phyloP scores from a whole-genome alignment of 2,888 invertebrate species.

The Disparrhopalites patrizii region DNA sequence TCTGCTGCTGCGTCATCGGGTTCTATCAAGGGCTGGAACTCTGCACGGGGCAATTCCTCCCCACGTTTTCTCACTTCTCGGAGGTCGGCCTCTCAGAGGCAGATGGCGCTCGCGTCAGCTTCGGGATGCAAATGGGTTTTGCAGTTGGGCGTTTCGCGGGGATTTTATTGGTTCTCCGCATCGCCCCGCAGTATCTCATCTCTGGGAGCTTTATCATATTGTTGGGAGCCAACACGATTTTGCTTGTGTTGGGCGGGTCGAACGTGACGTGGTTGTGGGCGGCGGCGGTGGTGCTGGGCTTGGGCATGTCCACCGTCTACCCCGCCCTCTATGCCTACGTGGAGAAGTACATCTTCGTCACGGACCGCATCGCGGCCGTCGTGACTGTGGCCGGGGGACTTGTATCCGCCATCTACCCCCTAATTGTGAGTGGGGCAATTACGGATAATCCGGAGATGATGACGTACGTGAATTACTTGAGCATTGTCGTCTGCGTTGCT shows the following conservation, averaged over 20 bases:
- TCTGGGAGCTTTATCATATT: neutral
- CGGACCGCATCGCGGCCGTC: conserved; percentile 26
- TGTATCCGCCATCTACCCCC: conserved; percentile 6
- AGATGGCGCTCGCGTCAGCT: neutral
- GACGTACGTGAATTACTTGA: conserved; percentile 7
- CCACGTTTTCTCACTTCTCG: conserved; percentile 8
- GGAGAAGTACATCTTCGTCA: conserved; percentile 31
- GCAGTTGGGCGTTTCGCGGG: conserved; percentile 2
- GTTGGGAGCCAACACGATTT: neutral
- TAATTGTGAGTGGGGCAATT: conserved; percentile 7
- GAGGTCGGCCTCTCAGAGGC: neutral
- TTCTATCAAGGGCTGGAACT: conserved; percentile 33
- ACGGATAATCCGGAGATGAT: conserved; percentile 3
- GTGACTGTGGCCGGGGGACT: conserved; percentile 10
- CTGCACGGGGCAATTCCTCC: conserved; percentile 12
- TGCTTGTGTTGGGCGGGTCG: neutral
- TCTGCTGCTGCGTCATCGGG: conserved; percentile 28
- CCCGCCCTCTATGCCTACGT: conserved; percentile 32
- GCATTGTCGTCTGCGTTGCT: neutral
- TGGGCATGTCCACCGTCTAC: conserved; percentile 30
- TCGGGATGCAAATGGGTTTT: conserved; percentile 10
- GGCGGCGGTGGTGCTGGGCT: conserved; percentile 16
- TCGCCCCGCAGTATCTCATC: conserved; percentile 5
- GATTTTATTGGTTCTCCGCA: conserved; percentile 6
- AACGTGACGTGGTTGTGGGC: conserved; percentile 4